These are phyloP conservation scores for Prionace glauca DNA, from an alignment of 2,797 vertebrate species.

Conservation along the genomic window DNA sequence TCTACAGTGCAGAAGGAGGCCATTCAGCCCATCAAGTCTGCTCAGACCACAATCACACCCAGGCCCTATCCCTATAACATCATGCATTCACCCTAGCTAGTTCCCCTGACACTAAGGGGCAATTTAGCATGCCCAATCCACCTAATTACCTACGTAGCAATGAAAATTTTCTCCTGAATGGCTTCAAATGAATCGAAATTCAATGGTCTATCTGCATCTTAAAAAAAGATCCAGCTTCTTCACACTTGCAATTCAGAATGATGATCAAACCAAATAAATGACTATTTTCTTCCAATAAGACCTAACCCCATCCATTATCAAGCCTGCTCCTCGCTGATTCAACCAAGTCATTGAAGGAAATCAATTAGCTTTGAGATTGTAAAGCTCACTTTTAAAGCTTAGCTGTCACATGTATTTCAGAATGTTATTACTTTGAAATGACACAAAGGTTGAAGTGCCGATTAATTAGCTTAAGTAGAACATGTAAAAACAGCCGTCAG, in stretches of 20 bases:
- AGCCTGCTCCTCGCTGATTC: neutral
- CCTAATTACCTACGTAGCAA: neutral
- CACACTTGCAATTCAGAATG: neutral
- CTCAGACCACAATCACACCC: too few relatives aligned
- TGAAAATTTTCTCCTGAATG: neutral
- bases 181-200: neutral
- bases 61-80: too few relatives aligned
- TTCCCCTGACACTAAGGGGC: too few relatives aligned
- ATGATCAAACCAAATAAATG: neutral
- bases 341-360: neutral
- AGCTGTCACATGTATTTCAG: neutral
- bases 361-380: neutral
- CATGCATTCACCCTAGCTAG: too few relatives aligned
- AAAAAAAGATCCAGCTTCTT: neutral
- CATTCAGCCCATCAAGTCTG: too few relatives aligned
- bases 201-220: neutral
- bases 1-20: too few relatives aligned
- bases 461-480: conserved; percentile 32
- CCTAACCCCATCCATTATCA: neutral
- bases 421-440: conserved; percentile 20
- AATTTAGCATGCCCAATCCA: too few relatives aligned
- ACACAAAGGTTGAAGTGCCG: conserved; percentile 16
- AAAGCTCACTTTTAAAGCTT: neutral
- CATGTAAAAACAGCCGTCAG: neutral
- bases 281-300: neutral